Conservation (phyloP, 2,797 vertebrate species). For the Sylvia borin region DNA sequence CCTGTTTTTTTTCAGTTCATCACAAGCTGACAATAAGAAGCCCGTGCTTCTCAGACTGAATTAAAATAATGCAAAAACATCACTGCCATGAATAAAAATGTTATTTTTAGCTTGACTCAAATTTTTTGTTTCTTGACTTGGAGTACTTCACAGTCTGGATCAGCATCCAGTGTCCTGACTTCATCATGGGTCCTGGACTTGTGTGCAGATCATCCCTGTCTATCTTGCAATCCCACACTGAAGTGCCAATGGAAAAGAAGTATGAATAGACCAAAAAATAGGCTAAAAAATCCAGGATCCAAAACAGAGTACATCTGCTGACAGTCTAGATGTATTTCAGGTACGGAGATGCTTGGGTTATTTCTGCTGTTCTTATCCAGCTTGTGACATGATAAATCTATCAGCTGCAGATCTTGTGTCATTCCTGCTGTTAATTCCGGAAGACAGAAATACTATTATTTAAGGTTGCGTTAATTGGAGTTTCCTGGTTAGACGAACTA, state of each 20-base stretch:
- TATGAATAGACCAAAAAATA: not conserved
- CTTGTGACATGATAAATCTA: not conserved
- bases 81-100: not conserved
- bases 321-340: not conserved
- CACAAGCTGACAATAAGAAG: not conserved
- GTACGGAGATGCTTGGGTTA: not conserved
- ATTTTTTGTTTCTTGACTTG: not conserved
- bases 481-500: not conserved
- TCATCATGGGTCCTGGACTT: not conserved
- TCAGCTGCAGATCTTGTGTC: not conserved
- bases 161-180: not conserved
- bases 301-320: not conserved
- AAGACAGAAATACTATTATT: not conserved
- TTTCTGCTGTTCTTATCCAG: not conserved
- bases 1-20: not conserved
- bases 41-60: not conserved
- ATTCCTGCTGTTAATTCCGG: not conserved
- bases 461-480: not conserved
- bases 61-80: not conserved
- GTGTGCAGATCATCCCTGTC: not conserved
- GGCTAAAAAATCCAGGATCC: not conserved
- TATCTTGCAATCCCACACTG: not conserved
- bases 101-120: not conserved
- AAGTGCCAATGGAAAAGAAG: not conserved
- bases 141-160: not conserved